Evolutionary conservation across 2,888 invertebrate genomes (phyloP).

Genomic region (Lampropteryx suffumata): DNA sequence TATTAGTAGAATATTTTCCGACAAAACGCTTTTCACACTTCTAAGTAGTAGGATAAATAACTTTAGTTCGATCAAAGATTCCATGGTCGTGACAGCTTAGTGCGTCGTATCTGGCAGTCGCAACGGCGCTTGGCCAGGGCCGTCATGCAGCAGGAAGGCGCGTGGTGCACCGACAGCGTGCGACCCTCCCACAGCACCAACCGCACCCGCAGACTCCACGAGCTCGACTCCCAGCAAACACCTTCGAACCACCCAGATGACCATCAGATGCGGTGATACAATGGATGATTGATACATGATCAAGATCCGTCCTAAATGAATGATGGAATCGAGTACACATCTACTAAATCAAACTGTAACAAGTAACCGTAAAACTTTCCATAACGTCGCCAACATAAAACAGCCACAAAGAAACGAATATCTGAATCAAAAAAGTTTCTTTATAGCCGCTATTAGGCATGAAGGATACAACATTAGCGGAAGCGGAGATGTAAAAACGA

Average conservation of each 20-base stretch:
- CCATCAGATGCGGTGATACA: constrained; percentile 23
- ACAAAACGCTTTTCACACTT: background rate
- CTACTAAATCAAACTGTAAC: constrained; percentile 20
- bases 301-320: background rate
- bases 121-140: constrained; percentile 55
- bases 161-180: constrained; percentile 56
- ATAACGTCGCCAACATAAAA: constrained; percentile 38
- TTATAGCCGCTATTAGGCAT: constrained; percentile 70
- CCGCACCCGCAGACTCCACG: constrained; percentile 48
- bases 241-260: constrained; percentile 28
- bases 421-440: constrained; percentile 59
- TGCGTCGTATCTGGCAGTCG: constrained; percentile 55
- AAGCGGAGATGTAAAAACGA: constrained; percentile 66
- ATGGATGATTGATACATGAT: constrained; percentile 24
- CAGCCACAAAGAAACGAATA: constrained; percentile 56
- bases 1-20: background rate
- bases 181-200: constrained; percentile 57
- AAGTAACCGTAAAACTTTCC: constrained; percentile 39
- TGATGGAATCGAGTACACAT: too few relatives aligned
- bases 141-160: constrained; percentile 63
- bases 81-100: constrained; percentile 11
- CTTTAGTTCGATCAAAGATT: background rate
- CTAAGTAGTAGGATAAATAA: background rate
- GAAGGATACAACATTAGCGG: constrained; percentile 59
- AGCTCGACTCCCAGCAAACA: constrained; percentile 39